Conservation (phyloP, 1,140 invertebrate species). For the Drosophila ironensis region DNA sequence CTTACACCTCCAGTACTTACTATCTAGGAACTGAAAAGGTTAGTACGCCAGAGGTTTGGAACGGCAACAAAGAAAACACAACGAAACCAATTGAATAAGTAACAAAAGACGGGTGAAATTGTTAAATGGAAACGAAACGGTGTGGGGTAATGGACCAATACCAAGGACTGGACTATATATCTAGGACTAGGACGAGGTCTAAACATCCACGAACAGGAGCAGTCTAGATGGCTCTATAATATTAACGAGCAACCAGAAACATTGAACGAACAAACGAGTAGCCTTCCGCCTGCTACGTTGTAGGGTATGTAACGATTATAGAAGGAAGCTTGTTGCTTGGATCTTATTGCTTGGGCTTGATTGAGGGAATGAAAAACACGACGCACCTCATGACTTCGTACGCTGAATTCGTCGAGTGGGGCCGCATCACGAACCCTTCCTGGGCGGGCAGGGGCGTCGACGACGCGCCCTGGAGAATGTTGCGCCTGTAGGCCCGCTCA, state of each 20-base stretch:
- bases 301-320: background rate
- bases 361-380: constrained; percentile 46
- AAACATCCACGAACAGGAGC: constrained; percentile 22
- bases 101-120: constrained; percentile 23
- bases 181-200: constrained; percentile 27
- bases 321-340: constrained; percentile 5
- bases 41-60: too few relatives aligned
- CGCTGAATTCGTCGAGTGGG: constrained; percentile 77
- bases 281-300: constrained; percentile 2
- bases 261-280: constrained; percentile 28
- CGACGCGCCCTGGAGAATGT: constrained; percentile 43
- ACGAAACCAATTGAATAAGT: constrained; percentile 22
- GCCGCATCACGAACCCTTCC: constrained; percentile 56
- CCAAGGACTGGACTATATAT: constrained; percentile 18
- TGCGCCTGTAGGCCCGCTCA: constrained; percentile 75
- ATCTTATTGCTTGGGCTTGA: constrained; percentile 4
- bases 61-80: constrained; percentile 22
- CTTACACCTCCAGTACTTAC: too few relatives aligned
- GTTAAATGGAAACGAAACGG: constrained; percentile 34
- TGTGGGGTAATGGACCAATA: constrained; percentile 34
- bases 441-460: constrained; percentile 50
- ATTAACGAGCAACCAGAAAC: constrained; percentile 23
- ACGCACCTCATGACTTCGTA: constrained; percentile 81
- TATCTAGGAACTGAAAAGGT: too few relatives aligned
- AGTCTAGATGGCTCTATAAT: constrained; percentile 14